Base-by-base conservation (phyloP, 53 echinoderm and acorn worm genomes). In the Crossaster papposus region DNA sequence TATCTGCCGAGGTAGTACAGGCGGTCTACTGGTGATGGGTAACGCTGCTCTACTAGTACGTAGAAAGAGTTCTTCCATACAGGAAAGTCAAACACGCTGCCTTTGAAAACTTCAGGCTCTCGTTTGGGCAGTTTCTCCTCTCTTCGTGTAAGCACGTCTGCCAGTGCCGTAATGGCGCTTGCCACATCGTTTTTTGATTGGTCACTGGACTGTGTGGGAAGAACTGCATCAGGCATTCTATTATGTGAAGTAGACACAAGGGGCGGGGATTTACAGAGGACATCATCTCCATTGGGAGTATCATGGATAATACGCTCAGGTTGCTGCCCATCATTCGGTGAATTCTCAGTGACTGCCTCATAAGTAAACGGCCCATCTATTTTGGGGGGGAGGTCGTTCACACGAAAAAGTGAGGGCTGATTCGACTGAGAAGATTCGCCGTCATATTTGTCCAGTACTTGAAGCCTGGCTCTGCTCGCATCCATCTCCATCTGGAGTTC, bases 1-100 rank as follows among this genome's bases (percentile, higher is more conserved):
- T 92, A 92, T 85, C 70, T 92, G 70, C 89, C 90, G 0, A 94
- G 82, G 31, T 90, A 92, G 89, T 94, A 82, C 9, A 92, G 70
- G 58, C 75, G 77, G 72, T 92, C 92, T 10, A 26, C 29, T 44
- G 88, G 3, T n/a, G 91, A 83, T 54, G 91, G 44, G 11, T 78
- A 29, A 17, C 79, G 65, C n/a, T 86, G n/a, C n/a, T n/a, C n/a
- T n/a, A n/a, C n/a, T n/a, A n/a, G n/a, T n/a, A n/a, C n/a, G n/a
- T n/a, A n/a, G n/a, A n/a, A n/a, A n/a, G n/a, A n/a, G n/a, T n/a
- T n/a, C n/a, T n/a, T n/a, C n/a, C n/a, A n/a, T n/a, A n/a, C n/a
- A n/a, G n/a, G n/a, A n/a, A n/a, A n/a, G n/a, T n/a, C n/a, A n/a
- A n/a, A n/a, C n/a, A n/a, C n/a, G n/a, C n/a, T n/a, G n/a, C n/a